Percentiles rank a stretch among this genome's conserved stretches.
These are phyloP conservation scores for Drosophila neocordata DNA, from an alignment of 1,140 invertebrate species.

Conservation along the genomic window DNA sequence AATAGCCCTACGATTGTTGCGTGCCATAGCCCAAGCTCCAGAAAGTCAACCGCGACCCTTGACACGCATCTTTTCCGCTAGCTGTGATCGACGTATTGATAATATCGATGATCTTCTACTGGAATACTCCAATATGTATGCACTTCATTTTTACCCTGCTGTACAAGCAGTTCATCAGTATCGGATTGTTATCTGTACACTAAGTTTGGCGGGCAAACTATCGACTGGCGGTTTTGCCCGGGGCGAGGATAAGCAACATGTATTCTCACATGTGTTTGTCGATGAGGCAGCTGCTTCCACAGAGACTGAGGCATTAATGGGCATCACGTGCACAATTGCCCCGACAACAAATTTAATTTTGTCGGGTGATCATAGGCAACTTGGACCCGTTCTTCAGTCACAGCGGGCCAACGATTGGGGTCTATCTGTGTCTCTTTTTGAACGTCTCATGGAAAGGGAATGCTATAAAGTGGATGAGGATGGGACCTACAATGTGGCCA, in stretches of 20 bases:
- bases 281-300: constrained; percentile 93
- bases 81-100: constrained; percentile 79
- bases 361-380: constrained; percentile 92
- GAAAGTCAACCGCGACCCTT: constrained; percentile 40
- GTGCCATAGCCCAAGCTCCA: constrained; percentile 68
- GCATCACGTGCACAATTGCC: constrained; percentile 84
- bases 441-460: constrained; percentile 84
- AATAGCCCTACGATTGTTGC: constrained; percentile 85
- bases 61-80: constrained; percentile 83
- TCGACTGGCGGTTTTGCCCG: constrained; percentile 86
- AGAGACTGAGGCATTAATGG: constrained; percentile 90
- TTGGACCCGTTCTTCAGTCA: constrained; percentile 89
- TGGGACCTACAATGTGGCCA: constrained; percentile 84
- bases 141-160: constrained; percentile 67
- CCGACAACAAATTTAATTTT: constrained; percentile 85
- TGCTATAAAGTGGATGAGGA: constrained; percentile 83
- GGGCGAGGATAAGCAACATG: constrained; percentile 82
- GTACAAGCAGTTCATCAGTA: constrained; percentile 71
- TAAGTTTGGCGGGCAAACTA: constrained; percentile 85
- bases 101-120: constrained; percentile 72
- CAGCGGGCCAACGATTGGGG: constrained; percentile 83
- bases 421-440: constrained; percentile 85
- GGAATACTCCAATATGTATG: constrained; percentile 74
- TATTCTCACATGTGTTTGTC: constrained; percentile 90
- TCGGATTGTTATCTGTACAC: constrained; percentile 66